phyloP scores from a whole-genome alignment of 2,888 invertebrate species.

The Muscina levida region DNA sequence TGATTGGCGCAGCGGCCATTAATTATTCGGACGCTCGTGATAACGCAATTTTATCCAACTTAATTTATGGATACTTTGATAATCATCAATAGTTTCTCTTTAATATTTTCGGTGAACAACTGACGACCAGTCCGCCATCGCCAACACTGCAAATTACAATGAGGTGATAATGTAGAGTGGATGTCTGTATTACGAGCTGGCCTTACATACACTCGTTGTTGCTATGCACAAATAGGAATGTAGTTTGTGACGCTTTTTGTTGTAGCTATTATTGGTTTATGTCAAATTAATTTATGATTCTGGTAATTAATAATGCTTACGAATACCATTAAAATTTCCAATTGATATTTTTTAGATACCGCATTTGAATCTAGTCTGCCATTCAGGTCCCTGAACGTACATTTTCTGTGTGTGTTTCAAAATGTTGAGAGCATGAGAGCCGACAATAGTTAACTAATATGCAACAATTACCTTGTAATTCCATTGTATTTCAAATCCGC shows the following conservation, averaged over 20 bases:
- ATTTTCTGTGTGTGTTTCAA: neutral
- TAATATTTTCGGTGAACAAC: slow-evolving; percentile 25
- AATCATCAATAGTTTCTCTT: slow-evolving; percentile 41
- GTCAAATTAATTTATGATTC: slow-evolving; percentile 36
- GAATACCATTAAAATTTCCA: slow-evolving; percentile 28
- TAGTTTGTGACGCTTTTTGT: slow-evolving; percentile 20
- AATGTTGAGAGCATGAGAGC: neutral
- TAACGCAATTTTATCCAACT: slow-evolving; percentile 56
- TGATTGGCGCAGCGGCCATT: slow-evolving; percentile 39
- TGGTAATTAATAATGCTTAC: slow-evolving; percentile 31
- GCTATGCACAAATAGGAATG: slow-evolving; percentile 6
- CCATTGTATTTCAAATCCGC: neutral
- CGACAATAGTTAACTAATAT: neutral
- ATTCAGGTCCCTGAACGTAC: neutral
- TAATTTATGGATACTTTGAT: slow-evolving; percentile 55
- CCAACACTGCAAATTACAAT: neutral
- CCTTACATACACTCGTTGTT: neutral
- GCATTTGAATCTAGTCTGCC: neutral
- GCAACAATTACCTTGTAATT: slow-evolving; percentile 1
- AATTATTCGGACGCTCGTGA: slow-evolving; percentile 49
- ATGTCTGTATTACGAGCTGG: neutral
- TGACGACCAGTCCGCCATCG: neutral
- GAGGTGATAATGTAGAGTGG: slow-evolving; percentile 1
- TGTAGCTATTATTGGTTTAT: neutral
- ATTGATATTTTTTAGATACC: neutral